A percentile compares a stretch with the other conserved stretches of the same genome.
Evolutionary conservation across 2,797 vertebrate species (phyloP).

Genomic region (Sarcoramphus papa): DNA sequence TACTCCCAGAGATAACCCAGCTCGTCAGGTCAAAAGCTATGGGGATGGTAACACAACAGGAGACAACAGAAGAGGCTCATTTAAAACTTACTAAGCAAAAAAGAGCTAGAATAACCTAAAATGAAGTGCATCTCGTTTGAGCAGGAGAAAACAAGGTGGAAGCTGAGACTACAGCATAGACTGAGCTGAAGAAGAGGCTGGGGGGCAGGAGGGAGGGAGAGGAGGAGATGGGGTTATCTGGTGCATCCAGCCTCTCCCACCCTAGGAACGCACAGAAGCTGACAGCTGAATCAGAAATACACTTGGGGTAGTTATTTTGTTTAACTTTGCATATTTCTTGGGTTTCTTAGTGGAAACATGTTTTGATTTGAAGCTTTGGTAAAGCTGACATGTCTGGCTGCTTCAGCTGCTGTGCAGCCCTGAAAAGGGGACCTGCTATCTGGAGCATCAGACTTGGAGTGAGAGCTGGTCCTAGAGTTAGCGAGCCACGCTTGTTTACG

Average conservation of each 20-base stretch:
- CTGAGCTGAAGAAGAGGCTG: neutral
- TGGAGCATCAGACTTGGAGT: neutral
- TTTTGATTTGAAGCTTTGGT: neutral
- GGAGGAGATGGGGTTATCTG: neutral
- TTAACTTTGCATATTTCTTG: neutral
- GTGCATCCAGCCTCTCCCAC: neutral
- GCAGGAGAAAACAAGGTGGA: neutral
- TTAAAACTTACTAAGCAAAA: neutral
- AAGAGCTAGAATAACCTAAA: neutral
- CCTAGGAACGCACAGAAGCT: neutral
- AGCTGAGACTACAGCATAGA: neutral
- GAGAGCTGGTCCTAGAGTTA: neutral
- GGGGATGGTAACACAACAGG: neutral
- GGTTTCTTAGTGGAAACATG: neutral
- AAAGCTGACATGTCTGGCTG: neutral
- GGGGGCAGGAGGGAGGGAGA: neutral
- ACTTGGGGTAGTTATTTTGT: neutral
- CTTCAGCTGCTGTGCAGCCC: neutral
- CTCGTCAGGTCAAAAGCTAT: neutral
- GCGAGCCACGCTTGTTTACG: neutral
- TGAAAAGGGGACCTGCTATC: neutral
- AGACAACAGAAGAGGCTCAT: neutral
- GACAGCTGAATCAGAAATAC: neutral
- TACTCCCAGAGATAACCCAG: neutral
- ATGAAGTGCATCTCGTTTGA: neutral